Evolutionary conservation across 2,888 invertebrate species (phyloP), one percentile per base, ranked within the genome.

Genomic region (Amaurobius ferox): DNA sequence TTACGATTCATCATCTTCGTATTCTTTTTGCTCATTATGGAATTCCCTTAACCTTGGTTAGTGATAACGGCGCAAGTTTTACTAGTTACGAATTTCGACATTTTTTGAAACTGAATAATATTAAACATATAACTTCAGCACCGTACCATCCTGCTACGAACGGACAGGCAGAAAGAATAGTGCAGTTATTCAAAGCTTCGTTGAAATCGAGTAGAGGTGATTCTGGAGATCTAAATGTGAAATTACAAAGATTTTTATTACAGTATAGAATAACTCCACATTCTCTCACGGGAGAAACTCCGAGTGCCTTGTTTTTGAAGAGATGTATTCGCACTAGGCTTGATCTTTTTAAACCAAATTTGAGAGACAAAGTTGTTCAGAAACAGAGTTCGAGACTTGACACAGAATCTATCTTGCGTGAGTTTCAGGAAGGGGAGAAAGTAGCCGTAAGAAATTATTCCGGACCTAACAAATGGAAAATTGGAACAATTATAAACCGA

Each of bases 151-250:
- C 89, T 62, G 55, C 87, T 5, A 76, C 89, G 9, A 90, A 89
- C 81, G 89, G 90, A 23, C 88, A 88, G 76, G 89, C 90, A 30
- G 89, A 90, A 81, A 78, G 90, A 19, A 72, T 79, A n/a, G 90
- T 90, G 11, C 89, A 67, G 61, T 73, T 73, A 62, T 73, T 73
- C 73, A 61, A 73, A 73, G 73, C 73, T 73, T 73, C 62, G 73
- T 73, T 73, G 73, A 73, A 73, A 73, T 73, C 61, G 28, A 73
- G 73, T 73, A 73, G 73, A 72, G 48, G 71, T 72, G 71, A 72
- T 72, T 72, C 71, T 55, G 71, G 71, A 72, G 71, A 72, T 72
- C 71, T 72, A 72, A 72, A 72, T 72, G 71, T 72, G 71, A 72
- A 72, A 72, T 72, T 72, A 72, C 71, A 72, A 72, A 72, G 71